phyloP scores from a whole-genome alignment of 2,113 vertebrate species.

The Garra rufa region DNA sequence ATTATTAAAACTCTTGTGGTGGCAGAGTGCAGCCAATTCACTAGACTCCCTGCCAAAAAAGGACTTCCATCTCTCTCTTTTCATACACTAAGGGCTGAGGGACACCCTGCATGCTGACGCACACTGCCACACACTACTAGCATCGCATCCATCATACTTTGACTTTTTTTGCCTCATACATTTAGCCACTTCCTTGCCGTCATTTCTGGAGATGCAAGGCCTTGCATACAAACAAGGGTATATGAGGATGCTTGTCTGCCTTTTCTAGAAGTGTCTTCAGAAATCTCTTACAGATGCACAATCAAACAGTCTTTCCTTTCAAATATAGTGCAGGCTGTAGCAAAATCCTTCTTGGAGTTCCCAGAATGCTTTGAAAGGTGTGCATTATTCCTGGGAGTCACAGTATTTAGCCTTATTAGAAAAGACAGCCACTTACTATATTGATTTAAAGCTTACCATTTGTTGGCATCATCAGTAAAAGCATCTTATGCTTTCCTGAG shows the following conservation, averaged over 20 bases:
- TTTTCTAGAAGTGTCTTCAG: background rate
- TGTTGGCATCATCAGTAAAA: constrained; percentile 51
- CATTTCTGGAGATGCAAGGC: background rate
- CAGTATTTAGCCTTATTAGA: constrained; percentile 65
- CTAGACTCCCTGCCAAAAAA: constrained; percentile 26
- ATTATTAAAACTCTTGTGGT: constrained; percentile 14
- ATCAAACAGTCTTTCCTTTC: background rate
- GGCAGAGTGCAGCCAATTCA: constrained; percentile 3
- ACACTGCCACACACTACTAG: background rate
- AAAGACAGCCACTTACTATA: constrained; percentile 59
- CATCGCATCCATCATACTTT: background rate
- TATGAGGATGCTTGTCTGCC: background rate
- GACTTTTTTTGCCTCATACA: background rate
- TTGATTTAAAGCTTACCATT: constrained; percentile 62
- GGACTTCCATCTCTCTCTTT: background rate
- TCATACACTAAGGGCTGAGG: constrained; percentile 8
- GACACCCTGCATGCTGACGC: constrained; percentile 28
- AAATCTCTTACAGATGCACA: background rate
- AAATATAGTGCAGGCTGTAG: constrained; percentile 1
- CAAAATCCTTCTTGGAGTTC: constrained; percentile 47
- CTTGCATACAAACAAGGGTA: background rate
- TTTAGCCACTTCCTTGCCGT: background rate
- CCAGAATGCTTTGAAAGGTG: constrained; percentile 67
- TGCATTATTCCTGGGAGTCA: constrained; percentile 58
- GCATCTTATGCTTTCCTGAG: constrained; percentile 4